Percentiles rank a stretch among this genome's conserved stretches.
phyloP scores from a whole-genome alignment of 2,113 vertebrate species.

The Scolopax mira region DNA sequence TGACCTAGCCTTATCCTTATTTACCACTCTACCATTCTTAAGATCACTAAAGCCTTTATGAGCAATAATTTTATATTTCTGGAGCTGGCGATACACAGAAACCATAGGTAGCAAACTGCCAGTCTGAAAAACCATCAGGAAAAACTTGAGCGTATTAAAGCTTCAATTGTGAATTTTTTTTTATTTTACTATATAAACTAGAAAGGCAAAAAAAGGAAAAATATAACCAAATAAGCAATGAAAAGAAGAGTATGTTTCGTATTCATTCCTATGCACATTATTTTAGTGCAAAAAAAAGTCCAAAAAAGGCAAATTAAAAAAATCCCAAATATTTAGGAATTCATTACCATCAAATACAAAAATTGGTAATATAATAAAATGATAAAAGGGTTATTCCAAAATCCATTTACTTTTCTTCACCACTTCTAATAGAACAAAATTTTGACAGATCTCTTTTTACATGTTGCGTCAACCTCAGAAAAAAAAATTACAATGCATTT shows the following conservation, averaged over 20 bases:
- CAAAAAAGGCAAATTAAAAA: neutral
- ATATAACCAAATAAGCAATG: neutral
- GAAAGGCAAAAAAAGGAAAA: neutral
- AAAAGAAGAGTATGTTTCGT: neutral
- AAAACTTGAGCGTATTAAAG: neutral
- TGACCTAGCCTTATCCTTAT: conserved; percentile 28
- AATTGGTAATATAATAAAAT: neutral
- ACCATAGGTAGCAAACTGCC: neutral
- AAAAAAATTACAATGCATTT: neutral
- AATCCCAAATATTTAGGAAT: neutral
- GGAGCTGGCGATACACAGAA: neutral
- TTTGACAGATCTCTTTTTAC: neutral
- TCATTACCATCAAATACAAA: neutral
- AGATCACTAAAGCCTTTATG: neutral
- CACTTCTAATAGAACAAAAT: neutral
- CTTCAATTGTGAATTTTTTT: neutral
- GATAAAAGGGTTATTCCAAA: neutral
- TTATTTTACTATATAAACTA: accelerated
- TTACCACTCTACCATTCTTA: conserved; percentile 13
- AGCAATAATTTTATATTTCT: conserved; percentile 25
- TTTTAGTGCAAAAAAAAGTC: neutral
- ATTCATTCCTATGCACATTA: neutral
- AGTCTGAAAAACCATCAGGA: neutral
- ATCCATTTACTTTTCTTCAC: neutral
- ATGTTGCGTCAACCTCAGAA: neutral